Evolutionary conservation across 2,113 vertebrate genomes (phyloP).

Genomic region (Leptobrachium leishanense): DNA sequence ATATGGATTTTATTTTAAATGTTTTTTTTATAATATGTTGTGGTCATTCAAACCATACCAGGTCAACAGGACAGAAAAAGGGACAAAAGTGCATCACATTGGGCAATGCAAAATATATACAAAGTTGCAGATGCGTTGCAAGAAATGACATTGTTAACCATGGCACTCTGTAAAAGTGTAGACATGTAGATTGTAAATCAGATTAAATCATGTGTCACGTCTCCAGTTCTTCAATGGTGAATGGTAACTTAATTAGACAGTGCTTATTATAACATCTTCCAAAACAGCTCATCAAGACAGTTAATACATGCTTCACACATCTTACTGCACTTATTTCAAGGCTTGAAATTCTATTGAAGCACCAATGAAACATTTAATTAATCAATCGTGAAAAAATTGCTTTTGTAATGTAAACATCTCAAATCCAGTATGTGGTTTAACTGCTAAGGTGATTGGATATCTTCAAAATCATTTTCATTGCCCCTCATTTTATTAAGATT

Average conservation of each 20-base stretch:
- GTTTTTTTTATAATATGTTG: too few relatives aligned
- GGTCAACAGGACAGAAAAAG: too few relatives aligned
- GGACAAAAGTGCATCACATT: too few relatives aligned
- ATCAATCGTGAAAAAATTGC: not conserved
- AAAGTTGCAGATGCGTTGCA: too few relatives aligned
- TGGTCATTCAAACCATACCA: too few relatives aligned
- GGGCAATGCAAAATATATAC: too few relatives aligned
- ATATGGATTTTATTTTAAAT: too few relatives aligned
- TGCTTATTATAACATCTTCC: constrained; percentile 8
- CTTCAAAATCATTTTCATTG: not conserved
- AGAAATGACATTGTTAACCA: too few relatives aligned
- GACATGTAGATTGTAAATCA: not conserved
- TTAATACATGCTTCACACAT: constrained; percentile 10
- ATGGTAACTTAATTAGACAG: constrained; percentile 29
- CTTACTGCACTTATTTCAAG: constrained; percentile 4
- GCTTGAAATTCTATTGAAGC: constrained; percentile 15
- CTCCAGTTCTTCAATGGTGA: not conserved
- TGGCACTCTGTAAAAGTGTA: not conserved
- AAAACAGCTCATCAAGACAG: constrained; percentile 24
- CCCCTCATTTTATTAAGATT: not conserved
- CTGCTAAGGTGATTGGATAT: not conserved
- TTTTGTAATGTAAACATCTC: constrained; percentile 17
- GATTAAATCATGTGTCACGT: not conserved
- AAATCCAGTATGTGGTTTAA: not conserved
- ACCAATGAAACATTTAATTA: constrained; percentile 37